Evolutionary conservation across 2,888 invertebrate species (phyloP), one percentile per base, ranked within the genome.

Genomic region (Cheilosia vernalis): DNA sequence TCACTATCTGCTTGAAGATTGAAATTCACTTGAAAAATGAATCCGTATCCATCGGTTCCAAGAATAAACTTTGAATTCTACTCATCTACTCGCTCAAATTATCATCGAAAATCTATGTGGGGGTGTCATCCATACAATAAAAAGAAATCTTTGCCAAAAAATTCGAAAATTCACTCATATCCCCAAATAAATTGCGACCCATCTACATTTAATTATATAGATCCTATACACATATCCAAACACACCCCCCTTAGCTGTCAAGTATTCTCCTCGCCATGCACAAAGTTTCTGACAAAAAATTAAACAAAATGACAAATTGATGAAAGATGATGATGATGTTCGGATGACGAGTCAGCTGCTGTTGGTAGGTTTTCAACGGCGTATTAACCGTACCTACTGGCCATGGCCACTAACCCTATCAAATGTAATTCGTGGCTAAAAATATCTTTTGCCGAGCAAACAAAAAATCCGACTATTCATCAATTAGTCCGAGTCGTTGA

Each of bases 401-500:
- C 33, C 9, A 9, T 33, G 33, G 33, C 33, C 33, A 33, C 33
- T 33, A 10, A 33, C 33, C 7, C 17, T 47, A 27, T 15, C 21
- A 5, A 24, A 24, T 21, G 21, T 51, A 15, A 51, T 24, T 51
- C 9, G 42, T 19, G 7, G 15, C 33, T 58, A 58, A 69, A 69
- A 47, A 69, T 69, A 69, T 24, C 51, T 19, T 33, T 2, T 2
- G n/a, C 24, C 21, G 17, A 51, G 17, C 66, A 42, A 55, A 27
- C 33, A 49, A 30, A 47, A 37, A 37, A 37, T 30, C 37, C 4
- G 4, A 27, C 24, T 37, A 27, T 33, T 44, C 47, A 49, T 66
- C 56, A 66, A 66, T 76, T 76, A 60, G 66, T 42, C 17, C 9
- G 42, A 67, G 66, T 30, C 58, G 67, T 51, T 66, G 73, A 74